These are phyloP conservation scores for Telmatochromis sp. DNA, from an alignment of 2,113 vertebrate species.

Conservation along the genomic window DNA sequence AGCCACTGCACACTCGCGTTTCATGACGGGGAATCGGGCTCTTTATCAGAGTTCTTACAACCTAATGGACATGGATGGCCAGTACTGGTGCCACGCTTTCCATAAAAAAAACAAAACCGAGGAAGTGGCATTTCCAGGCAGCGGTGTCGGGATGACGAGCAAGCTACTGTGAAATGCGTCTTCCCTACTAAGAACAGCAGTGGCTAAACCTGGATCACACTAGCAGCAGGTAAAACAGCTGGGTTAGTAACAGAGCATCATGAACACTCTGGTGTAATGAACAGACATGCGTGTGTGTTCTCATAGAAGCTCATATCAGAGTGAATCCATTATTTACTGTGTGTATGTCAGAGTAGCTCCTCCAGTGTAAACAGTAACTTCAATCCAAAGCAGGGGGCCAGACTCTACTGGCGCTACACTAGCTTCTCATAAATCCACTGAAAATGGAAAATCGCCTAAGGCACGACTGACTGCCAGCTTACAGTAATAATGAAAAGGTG, in stretches of 20 bases:
- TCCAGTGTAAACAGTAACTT: conserved; percentile 58
- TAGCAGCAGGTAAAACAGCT: conserved; percentile 62
- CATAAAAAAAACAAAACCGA: not conserved
- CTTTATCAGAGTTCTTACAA: not conserved
- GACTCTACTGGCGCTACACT: conserved; percentile 11
- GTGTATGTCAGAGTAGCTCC: not conserved
- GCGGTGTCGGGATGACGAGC: not conserved
- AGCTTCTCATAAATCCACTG: not conserved
- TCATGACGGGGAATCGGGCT: not conserved
- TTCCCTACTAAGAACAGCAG: conserved; percentile 37
- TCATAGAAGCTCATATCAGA: not conserved
- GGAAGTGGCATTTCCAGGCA: not conserved
- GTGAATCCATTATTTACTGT: not conserved
- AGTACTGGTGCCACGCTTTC: not conserved
- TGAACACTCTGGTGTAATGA: not conserved
- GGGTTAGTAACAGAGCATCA: conserved; percentile 15
- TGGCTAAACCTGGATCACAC: conserved; percentile 51
- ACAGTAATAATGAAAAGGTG: conserved; percentile 64
- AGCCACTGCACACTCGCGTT: not conserved
- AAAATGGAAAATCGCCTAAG: conserved; percentile 1
- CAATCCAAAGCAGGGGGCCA: conserved; percentile 19
- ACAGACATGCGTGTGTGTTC: not conserved
- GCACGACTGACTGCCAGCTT: conserved; percentile 13
- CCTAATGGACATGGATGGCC: not conserved
- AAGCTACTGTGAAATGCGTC: conserved; percentile 4